Evolutionary conservation across 2,113 vertebrate species (phyloP), one percentile per base, ranked within the genome.

Genomic region (Coreoperca whiteheadi): DNA sequence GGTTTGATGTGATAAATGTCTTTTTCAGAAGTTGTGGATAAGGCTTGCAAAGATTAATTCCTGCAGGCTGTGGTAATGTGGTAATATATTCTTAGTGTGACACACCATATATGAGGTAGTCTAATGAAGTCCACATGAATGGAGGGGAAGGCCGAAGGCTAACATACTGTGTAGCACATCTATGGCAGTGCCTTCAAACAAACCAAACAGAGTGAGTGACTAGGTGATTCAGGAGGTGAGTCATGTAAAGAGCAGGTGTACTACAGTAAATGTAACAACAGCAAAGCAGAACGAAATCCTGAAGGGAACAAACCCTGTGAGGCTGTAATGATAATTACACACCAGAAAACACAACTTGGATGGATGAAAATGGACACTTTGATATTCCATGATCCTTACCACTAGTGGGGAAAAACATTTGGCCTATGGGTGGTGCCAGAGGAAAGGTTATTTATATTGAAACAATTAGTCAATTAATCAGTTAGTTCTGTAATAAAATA

Each of bases 61-160:
- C 69, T 76, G 25, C 50, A 30, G 50, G 64, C 66, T 65, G 53
- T 25, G 56, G 32, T 79, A n/a, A 74, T 65, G 53, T 25, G 56
- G 32, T 79, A n/a, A 74, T 68, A 64, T 77, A 57, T 82, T 53
- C 60, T 70, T 59, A 23, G 50, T 6, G 18, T 68, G 77, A 85
- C 75, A 77, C 83, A 25, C 20, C 28, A 50, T 81, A 67, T 63
- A 83, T 88, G 80, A 86, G 72, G 16, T 65, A 53, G 48, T 64
- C 79, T 85, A 81, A 91, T 77, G 77, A 81, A 69, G 79, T 37
- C 74, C 88, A 81, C 61, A 73, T 88, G 76, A 79, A 25, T 6
- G 1, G 28, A 41, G 43, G 23, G 68, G 30, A 50, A 77, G 32
- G 28, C 30, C 57, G 9, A 28, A 71, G 15, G 57, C 65, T 37